A percentile compares a stretch with the other conserved stretches of the same genome.
Evolutionary conservation across 2,888 invertebrate genomes (phyloP).

Genomic region (Drosophila tripunctata): DNA sequence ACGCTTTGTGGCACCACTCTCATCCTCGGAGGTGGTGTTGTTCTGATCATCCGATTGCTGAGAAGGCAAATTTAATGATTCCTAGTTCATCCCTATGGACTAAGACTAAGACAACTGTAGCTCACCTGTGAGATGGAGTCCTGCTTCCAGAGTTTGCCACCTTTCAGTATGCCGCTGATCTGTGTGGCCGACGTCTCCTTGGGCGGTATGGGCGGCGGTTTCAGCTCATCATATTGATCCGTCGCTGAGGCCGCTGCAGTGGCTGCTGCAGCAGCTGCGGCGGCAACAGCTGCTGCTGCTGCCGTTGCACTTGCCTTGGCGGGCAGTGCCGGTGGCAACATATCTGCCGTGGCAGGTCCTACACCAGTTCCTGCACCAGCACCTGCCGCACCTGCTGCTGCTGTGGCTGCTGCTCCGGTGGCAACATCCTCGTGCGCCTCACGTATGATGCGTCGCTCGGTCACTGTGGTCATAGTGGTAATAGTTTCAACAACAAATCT

Average conservation of each 20-base stretch:
- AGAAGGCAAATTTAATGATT: too few species aligned
- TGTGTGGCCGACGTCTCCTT: slow-evolving; percentile 86
- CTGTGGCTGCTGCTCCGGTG: slow-evolving; percentile 18
- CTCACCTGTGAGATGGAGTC: slow-evolving; percentile 86
- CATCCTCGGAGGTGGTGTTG: slow-evolving; percentile 84
- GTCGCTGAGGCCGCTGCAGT: slow-evolving; percentile 30
- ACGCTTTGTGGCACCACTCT: slow-evolving; percentile 86
- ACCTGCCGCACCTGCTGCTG: neutral
- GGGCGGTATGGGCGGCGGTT: slow-evolving; percentile 81
- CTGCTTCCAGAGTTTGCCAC: slow-evolving; percentile 91
- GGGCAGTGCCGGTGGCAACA: slow-evolving; percentile 60
- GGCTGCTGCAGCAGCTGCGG: slow-evolving; percentile 43
- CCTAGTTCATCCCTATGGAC: too few species aligned
- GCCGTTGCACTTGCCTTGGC: slow-evolving; percentile 61
- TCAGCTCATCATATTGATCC: slow-evolving; percentile 67
- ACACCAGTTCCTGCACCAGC: slow-evolving; percentile 6
- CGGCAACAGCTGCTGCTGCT: slow-evolving; percentile 48
- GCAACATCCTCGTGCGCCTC: slow-evolving; percentile 81
- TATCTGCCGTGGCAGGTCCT: slow-evolving; percentile 25
- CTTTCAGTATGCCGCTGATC: slow-evolving; percentile 90
- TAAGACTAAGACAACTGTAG: neutral
- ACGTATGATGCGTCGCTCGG: slow-evolving; percentile 87
- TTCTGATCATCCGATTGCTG: slow-evolving; percentile 83
- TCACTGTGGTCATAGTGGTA: slow-evolving; percentile 88
- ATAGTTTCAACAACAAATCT: slow-evolving; percentile 87